Evolutionary conservation across 2,113 vertebrate genomes (phyloP).

Genomic region (Penelope pileata): DNA sequence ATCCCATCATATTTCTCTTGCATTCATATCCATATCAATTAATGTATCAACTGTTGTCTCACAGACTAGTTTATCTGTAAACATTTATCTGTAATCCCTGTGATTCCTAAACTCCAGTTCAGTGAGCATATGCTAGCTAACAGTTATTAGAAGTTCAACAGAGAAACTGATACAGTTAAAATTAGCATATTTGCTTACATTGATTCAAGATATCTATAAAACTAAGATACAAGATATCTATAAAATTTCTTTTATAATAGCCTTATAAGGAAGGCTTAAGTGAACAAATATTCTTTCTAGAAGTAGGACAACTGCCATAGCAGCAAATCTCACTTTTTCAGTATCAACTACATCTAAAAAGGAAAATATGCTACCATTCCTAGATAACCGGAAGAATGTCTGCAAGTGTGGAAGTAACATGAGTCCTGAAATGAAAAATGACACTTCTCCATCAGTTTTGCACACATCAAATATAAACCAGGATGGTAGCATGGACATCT

Average conservation of each 20-base stretch:
- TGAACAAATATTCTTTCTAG: background rate
- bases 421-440: background rate
- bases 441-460: background rate
- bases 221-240: background rate
- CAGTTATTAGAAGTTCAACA: background rate
- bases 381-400: background rate
- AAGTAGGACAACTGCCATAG: background rate
- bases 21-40: background rate
- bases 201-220: background rate
- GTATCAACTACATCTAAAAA: background rate
- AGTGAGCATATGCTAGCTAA: background rate
- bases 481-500: background rate
- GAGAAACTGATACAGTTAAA: background rate
- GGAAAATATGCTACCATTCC: background rate
- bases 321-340: background rate
- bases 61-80: slow-evolving; percentile 40
- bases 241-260: background rate
- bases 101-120: background rate
- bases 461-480: background rate
- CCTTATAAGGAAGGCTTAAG: background rate
- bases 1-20: slow-evolving; percentile 19
- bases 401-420: background rate
- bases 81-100: too few species aligned
- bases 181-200: background rate
- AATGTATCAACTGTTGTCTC: slow-evolving; percentile 7